Conservation (phyloP, 2,797 vertebrate genomes). For the Zonotrichia albicollis region DNA sequence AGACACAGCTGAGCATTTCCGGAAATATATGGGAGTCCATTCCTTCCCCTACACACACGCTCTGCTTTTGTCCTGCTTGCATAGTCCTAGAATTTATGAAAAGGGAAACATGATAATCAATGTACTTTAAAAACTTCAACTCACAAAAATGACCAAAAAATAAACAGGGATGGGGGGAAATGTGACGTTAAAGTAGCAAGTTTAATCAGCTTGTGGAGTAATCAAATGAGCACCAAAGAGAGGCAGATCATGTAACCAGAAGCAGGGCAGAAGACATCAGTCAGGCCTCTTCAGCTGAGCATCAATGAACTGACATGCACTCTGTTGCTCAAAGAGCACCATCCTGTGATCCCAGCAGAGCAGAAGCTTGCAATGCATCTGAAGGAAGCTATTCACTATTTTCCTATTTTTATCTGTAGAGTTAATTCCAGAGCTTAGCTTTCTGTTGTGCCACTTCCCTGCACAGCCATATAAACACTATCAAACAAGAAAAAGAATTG, state of each 20-base stretch:
- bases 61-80: background rate
- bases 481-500: background rate
- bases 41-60: background rate
- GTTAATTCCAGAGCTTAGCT: background rate
- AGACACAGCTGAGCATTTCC: background rate
- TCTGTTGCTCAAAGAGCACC: background rate
- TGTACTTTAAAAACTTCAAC: background rate
- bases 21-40: background rate
- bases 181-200: background rate
- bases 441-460: background rate
- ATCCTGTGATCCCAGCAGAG: accelerated
- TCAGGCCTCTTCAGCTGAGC: background rate
- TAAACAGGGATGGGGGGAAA: accelerated
- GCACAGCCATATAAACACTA: background rate
- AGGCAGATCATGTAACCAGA: background rate
- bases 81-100: background rate
- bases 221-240: background rate
- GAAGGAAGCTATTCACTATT: background rate
- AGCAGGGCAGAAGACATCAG: background rate
- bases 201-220: background rate
- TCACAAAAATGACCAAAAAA: background rate
- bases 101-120: background rate
- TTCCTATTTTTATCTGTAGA: background rate
- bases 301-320: background rate
- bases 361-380: background rate